Conservation (phyloP, 2,113 vertebrate genomes). For the Pyrgilauda ruficollis region DNA sequence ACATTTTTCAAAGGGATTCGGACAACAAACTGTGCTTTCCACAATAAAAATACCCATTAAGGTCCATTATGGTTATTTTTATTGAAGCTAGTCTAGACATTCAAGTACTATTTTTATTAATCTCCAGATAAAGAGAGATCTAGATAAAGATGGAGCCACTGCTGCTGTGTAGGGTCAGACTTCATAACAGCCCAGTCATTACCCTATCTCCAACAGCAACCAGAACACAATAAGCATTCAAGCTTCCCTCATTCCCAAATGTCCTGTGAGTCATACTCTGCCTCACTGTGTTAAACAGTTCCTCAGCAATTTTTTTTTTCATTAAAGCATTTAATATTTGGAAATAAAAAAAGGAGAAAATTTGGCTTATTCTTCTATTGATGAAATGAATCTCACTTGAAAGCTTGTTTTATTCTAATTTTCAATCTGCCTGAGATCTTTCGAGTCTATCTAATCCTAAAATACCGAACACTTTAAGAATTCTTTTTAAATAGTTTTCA, state of each 20-base stretch:
- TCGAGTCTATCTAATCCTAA: not conserved
- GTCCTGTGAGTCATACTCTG: not conserved
- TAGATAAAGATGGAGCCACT: slow-evolving; percentile 40
- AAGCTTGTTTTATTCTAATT: not conserved
- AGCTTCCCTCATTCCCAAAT: not conserved
- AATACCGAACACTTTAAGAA: not conserved
- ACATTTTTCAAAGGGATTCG: slow-evolving; percentile 35
- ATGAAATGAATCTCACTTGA: not conserved
- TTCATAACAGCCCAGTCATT: not conserved
- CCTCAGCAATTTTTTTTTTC: not conserved
- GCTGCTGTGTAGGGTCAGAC: not conserved
- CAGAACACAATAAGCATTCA: not conserved
- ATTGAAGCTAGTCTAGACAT: slow-evolving; percentile 52
- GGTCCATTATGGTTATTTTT: slow-evolving; percentile 52
- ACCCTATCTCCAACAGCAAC: not conserved
- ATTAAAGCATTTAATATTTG: not conserved
- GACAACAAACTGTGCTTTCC: slow-evolving; percentile 33
- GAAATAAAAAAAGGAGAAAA: not conserved
- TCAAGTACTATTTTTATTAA: slow-evolving; percentile 39
- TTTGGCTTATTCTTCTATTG: not conserved
- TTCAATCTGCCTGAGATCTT: not conserved
- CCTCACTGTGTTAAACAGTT: not conserved
- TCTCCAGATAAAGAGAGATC: slow-evolving; percentile 55
- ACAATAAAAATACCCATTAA: slow-evolving; percentile 51
- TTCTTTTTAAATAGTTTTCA: not conserved